Evolutionary conservation across 2,888 invertebrate genomes (phyloP).

Genomic region (Agrotis puta): DNA sequence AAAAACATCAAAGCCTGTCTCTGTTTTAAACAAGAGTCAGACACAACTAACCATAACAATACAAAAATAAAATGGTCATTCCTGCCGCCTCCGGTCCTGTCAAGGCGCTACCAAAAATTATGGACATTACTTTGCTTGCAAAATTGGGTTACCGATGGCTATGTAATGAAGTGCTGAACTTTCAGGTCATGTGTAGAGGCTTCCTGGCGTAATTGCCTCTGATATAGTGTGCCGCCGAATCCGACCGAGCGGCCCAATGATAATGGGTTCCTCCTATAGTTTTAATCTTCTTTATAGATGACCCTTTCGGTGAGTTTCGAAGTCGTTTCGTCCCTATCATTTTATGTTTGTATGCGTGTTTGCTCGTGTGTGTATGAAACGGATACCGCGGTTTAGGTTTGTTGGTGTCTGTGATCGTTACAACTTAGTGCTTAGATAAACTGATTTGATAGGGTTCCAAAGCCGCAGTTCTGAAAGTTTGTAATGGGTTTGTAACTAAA

Average conservation of each 20-base stretch:
- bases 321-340: constrained; percentile 73
- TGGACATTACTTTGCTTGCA: constrained; percentile 74
- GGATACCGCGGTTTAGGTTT: constrained; percentile 52
- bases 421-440: constrained; percentile 57
- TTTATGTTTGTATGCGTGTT: constrained; percentile 68
- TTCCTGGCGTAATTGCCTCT: constrained; percentile 79
- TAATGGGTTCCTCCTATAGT: constrained; percentile 83
- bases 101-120: constrained; percentile 65
- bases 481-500: constrained; percentile 41
- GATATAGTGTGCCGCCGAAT: constrained; percentile 81
- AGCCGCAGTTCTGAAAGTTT: constrained; percentile 36
- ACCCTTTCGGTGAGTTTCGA: constrained; percentile 78
- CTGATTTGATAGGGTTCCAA: constrained; percentile 52
- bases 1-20: too few relatives aligned
- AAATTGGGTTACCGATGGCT: constrained; percentile 81
- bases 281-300: constrained; percentile 89
- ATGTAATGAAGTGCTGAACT: constrained; percentile 88
- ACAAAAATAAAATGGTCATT: background rate
- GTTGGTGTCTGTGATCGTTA: constrained; percentile 55
- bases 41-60: background rate
- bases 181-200: constrained; percentile 85
- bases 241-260: constrained; percentile 73
- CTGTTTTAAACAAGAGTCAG: too few relatives aligned
- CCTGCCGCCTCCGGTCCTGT: constrained; percentile 45
- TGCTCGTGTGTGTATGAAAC: constrained; percentile 56